phyloP scores from a whole-genome alignment of 1,140 invertebrate species.

The Euschistus heros region DNA sequence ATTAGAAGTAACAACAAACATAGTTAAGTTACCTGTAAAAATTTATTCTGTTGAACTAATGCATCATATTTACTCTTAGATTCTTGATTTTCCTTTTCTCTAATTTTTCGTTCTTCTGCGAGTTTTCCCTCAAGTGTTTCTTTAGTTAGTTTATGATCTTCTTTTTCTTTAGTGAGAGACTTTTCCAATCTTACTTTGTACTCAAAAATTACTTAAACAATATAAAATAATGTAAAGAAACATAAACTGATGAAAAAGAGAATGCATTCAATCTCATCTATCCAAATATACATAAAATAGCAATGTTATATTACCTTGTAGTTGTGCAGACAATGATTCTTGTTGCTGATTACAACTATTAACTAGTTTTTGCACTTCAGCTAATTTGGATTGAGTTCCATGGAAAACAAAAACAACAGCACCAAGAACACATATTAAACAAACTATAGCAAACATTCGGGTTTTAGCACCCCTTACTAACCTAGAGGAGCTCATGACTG shows the following conservation, averaged over 20 bases:
- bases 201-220: constrained; percentile 20
- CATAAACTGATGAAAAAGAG: neutral
- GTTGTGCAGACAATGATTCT: constrained; percentile 32
- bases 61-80: constrained; percentile 4
- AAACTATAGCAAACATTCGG: constrained; percentile 30
- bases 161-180: constrained; percentile 19
- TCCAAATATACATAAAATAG: neutral
- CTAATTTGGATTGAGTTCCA: constrained; percentile 30
- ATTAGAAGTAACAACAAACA: too few relatives aligned
- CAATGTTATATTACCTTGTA: constrained; percentile 30
- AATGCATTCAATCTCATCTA: neutral
- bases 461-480: constrained; percentile 30
- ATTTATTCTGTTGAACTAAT: constrained; percentile 12
- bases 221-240: neutral
- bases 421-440: constrained; percentile 28
- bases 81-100: constrained; percentile 11
- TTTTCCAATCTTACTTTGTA: constrained; percentile 20
- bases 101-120: constrained; percentile 5
- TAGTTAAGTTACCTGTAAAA: constrained; percentile 19
- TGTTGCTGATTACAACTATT: constrained; percentile 31
- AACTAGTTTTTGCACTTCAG: constrained; percentile 28
- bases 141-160: constrained; percentile 15
- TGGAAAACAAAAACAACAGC: constrained; percentile 31
- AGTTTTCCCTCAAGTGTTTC: constrained; percentile 16
- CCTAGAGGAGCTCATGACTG: constrained; percentile 25